Evolutionary conservation across 2,797 vertebrate species (phyloP).

Genomic region (Pipistrellus pipistrellus): DNA sequence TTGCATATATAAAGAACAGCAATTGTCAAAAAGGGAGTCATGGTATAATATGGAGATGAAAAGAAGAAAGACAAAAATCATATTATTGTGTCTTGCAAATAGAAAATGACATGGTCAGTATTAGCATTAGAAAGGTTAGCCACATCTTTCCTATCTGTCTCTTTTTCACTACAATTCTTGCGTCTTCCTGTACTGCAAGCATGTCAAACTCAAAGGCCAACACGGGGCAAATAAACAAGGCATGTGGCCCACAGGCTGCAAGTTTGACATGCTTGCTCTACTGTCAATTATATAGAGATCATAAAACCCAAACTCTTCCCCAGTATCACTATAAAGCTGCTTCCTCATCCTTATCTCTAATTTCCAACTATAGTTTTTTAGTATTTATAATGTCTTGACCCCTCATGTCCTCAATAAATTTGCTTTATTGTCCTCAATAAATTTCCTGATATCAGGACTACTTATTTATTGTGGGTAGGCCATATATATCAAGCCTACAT

Average conservation of each 20-base stretch:
- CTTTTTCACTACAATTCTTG: background rate
- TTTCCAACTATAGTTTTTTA: background rate
- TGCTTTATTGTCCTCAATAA: conserved; percentile 29
- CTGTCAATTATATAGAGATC: background rate
- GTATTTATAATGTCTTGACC: background rate
- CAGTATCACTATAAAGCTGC: background rate
- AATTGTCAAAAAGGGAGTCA: background rate
- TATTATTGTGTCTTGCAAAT: background rate
- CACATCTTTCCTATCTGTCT: background rate
- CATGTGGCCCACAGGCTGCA: too few relatives aligned
- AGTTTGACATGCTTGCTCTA: background rate
- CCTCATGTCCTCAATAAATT: background rate
- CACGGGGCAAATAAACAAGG: too few relatives aligned
- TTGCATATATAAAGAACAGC: background rate
- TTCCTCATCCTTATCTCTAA: background rate
- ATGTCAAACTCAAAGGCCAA: too few relatives aligned
- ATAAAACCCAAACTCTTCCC: background rate
- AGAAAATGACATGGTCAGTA: background rate
- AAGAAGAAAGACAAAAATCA: conserved; percentile 7
- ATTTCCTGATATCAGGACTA: background rate
- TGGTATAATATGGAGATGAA: background rate
- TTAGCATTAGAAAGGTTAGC: background rate
- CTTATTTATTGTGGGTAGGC: conserved; percentile 33
- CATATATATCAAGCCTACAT: conserved; percentile 27
- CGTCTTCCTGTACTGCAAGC: background rate